Conservation (phyloP, 2,113 vertebrate species). For the Glaucidium brasilianum region DNA sequence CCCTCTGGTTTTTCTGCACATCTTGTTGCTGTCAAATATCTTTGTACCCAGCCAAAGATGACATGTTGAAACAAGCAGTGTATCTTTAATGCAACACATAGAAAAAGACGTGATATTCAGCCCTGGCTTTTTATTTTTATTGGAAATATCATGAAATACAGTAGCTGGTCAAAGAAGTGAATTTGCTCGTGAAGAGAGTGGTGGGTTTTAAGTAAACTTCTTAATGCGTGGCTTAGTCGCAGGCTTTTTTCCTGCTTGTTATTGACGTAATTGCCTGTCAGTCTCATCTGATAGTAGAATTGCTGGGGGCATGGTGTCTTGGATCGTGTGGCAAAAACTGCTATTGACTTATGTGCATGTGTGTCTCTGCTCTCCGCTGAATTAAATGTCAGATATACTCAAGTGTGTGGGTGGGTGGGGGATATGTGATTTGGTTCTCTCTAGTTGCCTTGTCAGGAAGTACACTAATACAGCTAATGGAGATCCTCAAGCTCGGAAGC, state of each 20-base stretch:
- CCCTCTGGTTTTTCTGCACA: neutral
- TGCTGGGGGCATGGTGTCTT: constrained; percentile 56
- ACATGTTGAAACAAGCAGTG: neutral
- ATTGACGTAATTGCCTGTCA: constrained; percentile 57
- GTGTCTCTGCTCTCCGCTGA: constrained; percentile 28
- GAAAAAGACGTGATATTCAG: neutral
- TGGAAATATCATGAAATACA: neutral
- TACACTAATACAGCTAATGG: constrained; percentile 24
- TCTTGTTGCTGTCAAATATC: constrained; percentile 29
- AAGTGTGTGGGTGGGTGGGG: constrained; percentile 12
- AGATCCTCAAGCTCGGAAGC: neutral
- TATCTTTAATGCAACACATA: neutral
- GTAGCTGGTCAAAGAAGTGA: neutral
- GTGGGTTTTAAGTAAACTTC: constrained; percentile 41
- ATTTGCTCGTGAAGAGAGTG: neutral
- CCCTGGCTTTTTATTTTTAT: neutral
- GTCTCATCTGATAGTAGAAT: constrained; percentile 51
- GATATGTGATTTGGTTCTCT: constrained; percentile 30
- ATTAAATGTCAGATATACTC: constrained; percentile 55
- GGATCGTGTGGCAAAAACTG: constrained; percentile 39
- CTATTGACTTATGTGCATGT: constrained; percentile 42
- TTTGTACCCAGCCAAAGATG: constrained; percentile 32
- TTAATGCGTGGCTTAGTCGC: constrained; percentile 29
- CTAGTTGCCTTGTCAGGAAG: constrained; percentile 15
- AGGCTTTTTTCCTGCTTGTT: constrained; percentile 44